These are phyloP conservation scores for Hyposmocoma kahamanoa DNA, from an alignment of 1,140 invertebrate species.

Conservation along the genomic window DNA sequence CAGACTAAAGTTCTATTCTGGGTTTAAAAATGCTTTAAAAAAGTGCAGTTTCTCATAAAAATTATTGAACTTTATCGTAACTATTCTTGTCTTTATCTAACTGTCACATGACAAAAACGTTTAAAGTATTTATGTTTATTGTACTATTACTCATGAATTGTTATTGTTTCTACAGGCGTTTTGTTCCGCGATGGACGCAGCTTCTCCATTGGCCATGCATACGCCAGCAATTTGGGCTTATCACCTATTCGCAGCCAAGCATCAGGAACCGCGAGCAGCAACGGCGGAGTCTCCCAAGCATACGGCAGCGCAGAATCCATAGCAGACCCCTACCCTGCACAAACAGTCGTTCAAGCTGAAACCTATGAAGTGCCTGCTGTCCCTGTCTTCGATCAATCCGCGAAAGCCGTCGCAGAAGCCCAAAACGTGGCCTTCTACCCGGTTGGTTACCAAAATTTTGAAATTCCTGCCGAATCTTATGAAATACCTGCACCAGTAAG, in stretches of 20 bases:
- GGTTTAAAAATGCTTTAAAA: no score
- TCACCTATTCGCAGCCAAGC: slow-evolving; percentile 28
- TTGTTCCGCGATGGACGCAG: slow-evolving; percentile 47
- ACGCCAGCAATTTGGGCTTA: slow-evolving; percentile 29
- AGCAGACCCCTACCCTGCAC: slow-evolving; percentile 33
- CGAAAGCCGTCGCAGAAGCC: slow-evolving; percentile 40
- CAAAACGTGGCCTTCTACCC: slow-evolving; percentile 43
- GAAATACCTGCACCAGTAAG: slow-evolving; percentile 16
- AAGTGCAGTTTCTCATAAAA: no score
- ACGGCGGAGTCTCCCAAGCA: slow-evolving; percentile 35
- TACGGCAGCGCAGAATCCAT: slow-evolving; percentile 27
- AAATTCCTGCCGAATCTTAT: slow-evolving; percentile 30
- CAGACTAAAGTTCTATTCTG: no score
- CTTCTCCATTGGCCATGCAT: slow-evolving; percentile 41
- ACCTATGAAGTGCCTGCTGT: slow-evolving; percentile 26
- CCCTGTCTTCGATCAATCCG: slow-evolving; percentile 24
- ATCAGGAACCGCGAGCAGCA: slow-evolving; percentile 26
- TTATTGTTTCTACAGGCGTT: slow-evolving; percentile 25
- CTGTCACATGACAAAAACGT: no score
- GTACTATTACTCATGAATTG: not conserved
- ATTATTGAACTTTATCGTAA: not conserved
- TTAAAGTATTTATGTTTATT: not conserved
- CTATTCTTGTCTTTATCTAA: not conserved
- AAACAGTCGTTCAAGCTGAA: slow-evolving; percentile 42
- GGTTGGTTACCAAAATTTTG: slow-evolving; percentile 47